Percentiles rank a stretch among this genome's conserved stretches.
phyloP scores from a whole-genome alignment of 1,140 invertebrate species.

The Tachypleus tridentatus region DNA sequence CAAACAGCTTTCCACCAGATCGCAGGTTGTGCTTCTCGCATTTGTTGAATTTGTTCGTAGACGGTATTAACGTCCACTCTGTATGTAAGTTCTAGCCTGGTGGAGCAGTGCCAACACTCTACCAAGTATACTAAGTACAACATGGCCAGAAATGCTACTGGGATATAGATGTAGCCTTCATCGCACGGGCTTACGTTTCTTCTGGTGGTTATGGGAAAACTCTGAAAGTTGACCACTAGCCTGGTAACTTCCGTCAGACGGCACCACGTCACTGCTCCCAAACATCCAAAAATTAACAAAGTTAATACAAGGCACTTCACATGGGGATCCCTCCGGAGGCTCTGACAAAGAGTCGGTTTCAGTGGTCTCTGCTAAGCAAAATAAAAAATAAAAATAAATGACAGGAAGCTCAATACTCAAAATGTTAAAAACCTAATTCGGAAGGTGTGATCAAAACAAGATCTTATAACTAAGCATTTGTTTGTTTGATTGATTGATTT shows the following conservation, averaged over 20 bases:
- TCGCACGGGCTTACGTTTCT: constrained; percentile 48
- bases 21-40: constrained; percentile 57
- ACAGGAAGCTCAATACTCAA: no score
- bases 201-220: constrained; percentile 29
- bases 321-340: constrained; percentile 50
- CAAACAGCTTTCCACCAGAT: constrained; percentile 83
- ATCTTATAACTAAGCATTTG: no score
- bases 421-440: no score
- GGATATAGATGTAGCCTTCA: constrained; percentile 71
- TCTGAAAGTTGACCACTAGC: constrained; percentile 33
- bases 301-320: constrained; percentile 69
- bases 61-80: constrained; percentile 42
- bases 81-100: constrained; percentile 48
- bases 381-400: no score
- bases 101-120: constrained; percentile 64
- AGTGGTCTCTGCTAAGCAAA: constrained; percentile 43
- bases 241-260: constrained; percentile 56
- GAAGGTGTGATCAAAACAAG: no score
- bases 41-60: constrained; percentile 50
- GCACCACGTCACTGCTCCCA: constrained; percentile 64
- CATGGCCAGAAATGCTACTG: constrained; percentile 63
- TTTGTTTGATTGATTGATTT: no score
- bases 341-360: constrained; percentile 44
- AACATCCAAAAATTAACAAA: constrained; percentile 59
- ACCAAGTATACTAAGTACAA: constrained; percentile 72